These are phyloP conservation scores for Apodemus sylvaticus DNA, from an alignment of 2,113 vertebrate genomes.

Conservation along the genomic window DNA sequence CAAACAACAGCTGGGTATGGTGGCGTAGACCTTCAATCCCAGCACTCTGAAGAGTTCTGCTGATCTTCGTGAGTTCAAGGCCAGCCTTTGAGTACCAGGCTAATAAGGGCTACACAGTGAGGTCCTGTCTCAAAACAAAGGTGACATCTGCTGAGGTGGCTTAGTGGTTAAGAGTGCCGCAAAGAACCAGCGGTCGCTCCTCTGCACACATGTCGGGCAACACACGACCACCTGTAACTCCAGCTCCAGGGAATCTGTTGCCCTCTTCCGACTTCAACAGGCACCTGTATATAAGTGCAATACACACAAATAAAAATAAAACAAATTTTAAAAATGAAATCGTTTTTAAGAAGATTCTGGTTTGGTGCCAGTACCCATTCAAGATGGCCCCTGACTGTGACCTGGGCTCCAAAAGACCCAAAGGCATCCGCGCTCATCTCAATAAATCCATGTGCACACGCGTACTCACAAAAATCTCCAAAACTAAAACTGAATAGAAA, in stretches of 20 bases:
- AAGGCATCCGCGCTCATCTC: not conserved
- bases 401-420: not conserved
- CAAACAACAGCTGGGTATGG: not conserved
- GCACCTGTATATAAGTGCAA: not conserved
- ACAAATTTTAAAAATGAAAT: not conserved
- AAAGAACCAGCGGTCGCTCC: not conserved
- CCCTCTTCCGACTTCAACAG: not conserved
- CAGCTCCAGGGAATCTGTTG: not conserved
- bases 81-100: not conserved
- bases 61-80: not conserved
- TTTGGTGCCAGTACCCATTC: not conserved
- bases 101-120: not conserved
- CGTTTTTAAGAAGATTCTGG: not conserved
- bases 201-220: not conserved
- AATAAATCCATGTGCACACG: not conserved
- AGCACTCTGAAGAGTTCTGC: not conserved
- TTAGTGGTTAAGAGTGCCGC: not conserved
- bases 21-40: not conserved
- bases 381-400: not conserved
- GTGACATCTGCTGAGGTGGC: not conserved
- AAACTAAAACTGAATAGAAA: not conserved
- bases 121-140: not conserved
- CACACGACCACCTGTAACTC: not conserved
- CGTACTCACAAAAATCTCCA: not conserved
- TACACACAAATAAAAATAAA: not conserved